These are phyloP conservation scores for Phortica magna DNA, from an alignment of 2,888 invertebrate genomes.

Conservation along the genomic window DNA sequence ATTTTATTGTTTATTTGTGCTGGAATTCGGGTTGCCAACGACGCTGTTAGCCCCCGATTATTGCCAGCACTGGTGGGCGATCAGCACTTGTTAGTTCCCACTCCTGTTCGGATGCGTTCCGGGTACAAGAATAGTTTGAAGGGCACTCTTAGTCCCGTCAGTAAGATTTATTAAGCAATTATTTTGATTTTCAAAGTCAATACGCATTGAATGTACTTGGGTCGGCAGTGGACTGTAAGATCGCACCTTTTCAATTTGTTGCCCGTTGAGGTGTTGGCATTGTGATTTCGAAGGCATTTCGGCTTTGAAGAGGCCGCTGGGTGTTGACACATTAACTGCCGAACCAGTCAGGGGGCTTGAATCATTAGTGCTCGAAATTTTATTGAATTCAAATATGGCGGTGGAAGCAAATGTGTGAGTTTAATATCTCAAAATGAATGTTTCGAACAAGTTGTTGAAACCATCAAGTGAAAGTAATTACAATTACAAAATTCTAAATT, in stretches of 20 bases:
- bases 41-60: neutral
- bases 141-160: slow-evolving; percentile 55
- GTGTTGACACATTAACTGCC: slow-evolving; percentile 53
- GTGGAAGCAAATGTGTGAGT: neutral
- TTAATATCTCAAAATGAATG: neutral
- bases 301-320: slow-evolving; percentile 52
- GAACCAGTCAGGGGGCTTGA: slow-evolving; percentile 48
- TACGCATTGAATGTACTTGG: slow-evolving; percentile 32
- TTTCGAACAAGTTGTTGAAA: too few relatives aligned
- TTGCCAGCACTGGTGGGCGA: neutral
- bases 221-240: neutral
- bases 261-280: neutral
- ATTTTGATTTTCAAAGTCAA: slow-evolving; percentile 65
- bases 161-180: slow-evolving; percentile 60
- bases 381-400: neutral
- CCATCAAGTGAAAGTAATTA: too few relatives aligned
- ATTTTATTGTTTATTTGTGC: slow-evolving; percentile 45
- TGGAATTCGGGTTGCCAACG: slow-evolving; percentile 38
- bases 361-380: slow-evolving; percentile 40
- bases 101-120: slow-evolving; percentile 41
- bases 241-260: neutral
- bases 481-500: too few relatives aligned
- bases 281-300: slow-evolving; percentile 15
- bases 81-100: slow-evolving; percentile 53
- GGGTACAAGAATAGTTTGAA: slow-evolving; percentile 54